Conservation (phyloP, 2,888 invertebrate species). For the Cotesia congregata region DNA sequence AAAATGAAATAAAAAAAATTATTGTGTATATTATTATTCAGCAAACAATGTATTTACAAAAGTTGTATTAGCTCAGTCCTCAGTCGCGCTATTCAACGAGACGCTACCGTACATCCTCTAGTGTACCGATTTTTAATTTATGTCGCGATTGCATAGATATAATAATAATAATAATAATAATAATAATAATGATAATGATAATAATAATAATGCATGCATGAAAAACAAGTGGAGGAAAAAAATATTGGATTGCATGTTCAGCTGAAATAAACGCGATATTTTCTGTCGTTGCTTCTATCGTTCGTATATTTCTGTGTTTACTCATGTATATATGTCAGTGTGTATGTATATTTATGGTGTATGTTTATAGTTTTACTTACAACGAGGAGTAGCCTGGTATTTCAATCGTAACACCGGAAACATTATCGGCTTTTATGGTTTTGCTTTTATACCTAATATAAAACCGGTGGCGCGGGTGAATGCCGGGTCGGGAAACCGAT, state of each 20-base stretch:
- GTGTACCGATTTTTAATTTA: not conserved
- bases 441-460: not conserved
- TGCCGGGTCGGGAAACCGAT: not conserved
- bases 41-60: not conserved
- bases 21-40: not conserved
- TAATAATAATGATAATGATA: no score
- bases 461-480: not conserved
- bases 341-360: not conserved
- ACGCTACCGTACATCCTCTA: not conserved
- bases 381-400: slow-evolving; percentile 21
- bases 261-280: slow-evolving; percentile 39
- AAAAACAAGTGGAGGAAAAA: not conserved
- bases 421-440: slow-evolving; percentile 35
- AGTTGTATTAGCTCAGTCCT: not conserved
- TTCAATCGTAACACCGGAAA: slow-evolving; percentile 34
- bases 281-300: slow-evolving; percentile 3
- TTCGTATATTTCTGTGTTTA: not conserved
- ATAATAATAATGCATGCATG: no score
- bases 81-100: not conserved
- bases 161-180: not conserved
- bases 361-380: slow-evolving; percentile 33
- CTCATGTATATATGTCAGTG: not conserved
- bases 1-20: not conserved
- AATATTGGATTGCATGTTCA: slow-evolving; percentile 48
- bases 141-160: not conserved